phyloP scores from a whole-genome alignment of 2,113 vertebrate species.

The Plotosus lineatus region DNA sequence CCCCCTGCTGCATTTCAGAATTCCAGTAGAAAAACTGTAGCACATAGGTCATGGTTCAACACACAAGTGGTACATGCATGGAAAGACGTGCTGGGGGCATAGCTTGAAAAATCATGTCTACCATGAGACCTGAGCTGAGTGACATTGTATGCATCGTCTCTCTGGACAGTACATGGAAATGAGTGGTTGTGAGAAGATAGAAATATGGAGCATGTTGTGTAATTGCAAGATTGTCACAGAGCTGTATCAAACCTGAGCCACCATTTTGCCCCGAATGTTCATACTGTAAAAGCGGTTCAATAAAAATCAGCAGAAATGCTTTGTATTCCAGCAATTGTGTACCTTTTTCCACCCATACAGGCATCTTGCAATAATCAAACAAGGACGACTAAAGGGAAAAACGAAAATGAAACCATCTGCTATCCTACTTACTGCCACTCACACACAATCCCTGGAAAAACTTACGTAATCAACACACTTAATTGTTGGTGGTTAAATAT shows the following conservation, averaged over 20 bases:
- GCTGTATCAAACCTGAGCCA: not conserved
- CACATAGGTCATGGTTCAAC: not conserved
- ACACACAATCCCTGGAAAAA: too few species aligned
- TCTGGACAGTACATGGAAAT: not conserved
- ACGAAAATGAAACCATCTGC: not conserved
- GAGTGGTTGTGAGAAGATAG: not conserved
- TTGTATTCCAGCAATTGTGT: not conserved
- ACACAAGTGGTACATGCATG: too few species aligned
- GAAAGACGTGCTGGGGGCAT: too few species aligned
- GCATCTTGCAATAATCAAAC: not conserved
- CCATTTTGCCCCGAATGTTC: not conserved
- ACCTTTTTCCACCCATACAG: not conserved
- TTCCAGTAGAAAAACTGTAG: too few species aligned
- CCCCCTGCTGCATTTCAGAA: conserved; percentile 19
- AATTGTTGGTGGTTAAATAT: too few species aligned
- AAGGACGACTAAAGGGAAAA: not conserved
- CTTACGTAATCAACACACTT: too few species aligned
- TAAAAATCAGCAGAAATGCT: not conserved
- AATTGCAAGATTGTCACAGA: not conserved
- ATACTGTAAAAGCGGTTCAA: not conserved
- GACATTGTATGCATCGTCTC: too few species aligned
- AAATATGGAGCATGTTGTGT: not conserved
- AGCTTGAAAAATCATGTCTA: too few species aligned
- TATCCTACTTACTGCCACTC: not conserved
- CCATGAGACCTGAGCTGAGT: too few species aligned